Percentiles rank a stretch among this genome's conserved stretches.
phyloP scores from a whole-genome alignment of 2,113 vertebrate species.

The Plecotus auritus region DNA sequence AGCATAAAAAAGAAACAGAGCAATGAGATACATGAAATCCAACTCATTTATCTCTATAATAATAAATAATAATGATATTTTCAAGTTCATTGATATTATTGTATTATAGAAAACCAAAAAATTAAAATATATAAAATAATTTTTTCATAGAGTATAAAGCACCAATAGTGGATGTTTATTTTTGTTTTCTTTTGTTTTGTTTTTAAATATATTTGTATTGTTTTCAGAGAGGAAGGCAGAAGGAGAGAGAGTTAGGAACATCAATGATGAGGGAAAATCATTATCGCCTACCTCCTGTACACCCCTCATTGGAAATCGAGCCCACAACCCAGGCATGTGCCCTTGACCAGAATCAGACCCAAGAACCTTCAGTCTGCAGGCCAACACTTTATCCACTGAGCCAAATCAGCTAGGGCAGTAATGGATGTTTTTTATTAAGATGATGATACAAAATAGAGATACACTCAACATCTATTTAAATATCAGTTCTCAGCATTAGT shows the following conservation, averaged over 20 bases:
- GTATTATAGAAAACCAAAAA: background rate
- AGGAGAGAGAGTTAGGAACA: too few species aligned
- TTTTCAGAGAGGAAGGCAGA: too few species aligned
- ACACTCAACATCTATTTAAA: background rate
- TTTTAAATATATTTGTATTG: too few species aligned
- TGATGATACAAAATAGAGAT: background rate
- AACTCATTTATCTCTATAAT: background rate
- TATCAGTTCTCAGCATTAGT: background rate
- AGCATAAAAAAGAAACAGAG: background rate
- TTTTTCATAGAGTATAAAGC: background rate
- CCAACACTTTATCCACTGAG: too few species aligned
- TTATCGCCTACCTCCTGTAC: too few species aligned
- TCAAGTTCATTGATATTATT: background rate
- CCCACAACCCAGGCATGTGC: too few species aligned
- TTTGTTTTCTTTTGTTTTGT: too few species aligned
- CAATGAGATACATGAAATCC: background rate
- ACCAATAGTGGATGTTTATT: background rate
- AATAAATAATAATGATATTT: background rate
- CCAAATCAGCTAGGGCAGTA: too few species aligned
- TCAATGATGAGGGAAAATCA: too few species aligned
- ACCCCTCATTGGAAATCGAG: too few species aligned
- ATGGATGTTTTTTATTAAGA: background rate
- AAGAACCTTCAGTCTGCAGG: too few species aligned
- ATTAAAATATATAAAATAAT: background rate
- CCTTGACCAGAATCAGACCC: too few species aligned